A percentile compares a stretch with the other conserved stretches of the same genome.
Evolutionary conservation across 1,140 invertebrate species (phyloP).

Genomic region (Globodera ellingtonae): DNA sequence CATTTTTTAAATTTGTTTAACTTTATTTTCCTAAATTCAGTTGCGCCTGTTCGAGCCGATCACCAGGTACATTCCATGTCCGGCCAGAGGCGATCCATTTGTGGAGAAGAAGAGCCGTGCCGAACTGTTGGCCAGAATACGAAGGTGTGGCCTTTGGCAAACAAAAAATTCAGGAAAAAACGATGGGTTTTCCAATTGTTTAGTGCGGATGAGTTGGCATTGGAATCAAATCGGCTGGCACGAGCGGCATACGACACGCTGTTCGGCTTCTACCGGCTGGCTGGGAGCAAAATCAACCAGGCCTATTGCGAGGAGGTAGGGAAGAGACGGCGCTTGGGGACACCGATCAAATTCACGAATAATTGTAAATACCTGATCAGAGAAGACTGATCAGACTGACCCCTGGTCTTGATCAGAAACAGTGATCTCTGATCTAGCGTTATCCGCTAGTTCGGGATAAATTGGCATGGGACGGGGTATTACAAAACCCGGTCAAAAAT

Average conservation of each 20-base stretch:
- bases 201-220: neutral
- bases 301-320: constrained; percentile 23
- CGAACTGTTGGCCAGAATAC: constrained; percentile 5
- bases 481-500: no score
- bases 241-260: constrained; percentile 4
- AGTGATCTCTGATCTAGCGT: no score
- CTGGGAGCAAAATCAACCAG: constrained; percentile 19
- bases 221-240: neutral
- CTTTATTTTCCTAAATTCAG: constrained; percentile 6
- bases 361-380: no score
- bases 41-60: constrained; percentile 18
- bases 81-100: neutral
- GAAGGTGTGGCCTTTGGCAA: neutral
- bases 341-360: no score
- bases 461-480: no score
- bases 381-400: no score
- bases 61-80: neutral
- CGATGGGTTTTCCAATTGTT: neutral
- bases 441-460: no score
- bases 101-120: neutral
- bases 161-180: neutral
- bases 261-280: constrained; percentile 3
- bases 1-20: neutral
- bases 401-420: no score
- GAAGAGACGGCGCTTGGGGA: neutral